A percentile compares a stretch with the other conserved stretches of the same genome.
These are phyloP conservation scores for Pollenia labialis DNA, from an alignment of 2,888 invertebrate species.

Conservation along the genomic window DNA sequence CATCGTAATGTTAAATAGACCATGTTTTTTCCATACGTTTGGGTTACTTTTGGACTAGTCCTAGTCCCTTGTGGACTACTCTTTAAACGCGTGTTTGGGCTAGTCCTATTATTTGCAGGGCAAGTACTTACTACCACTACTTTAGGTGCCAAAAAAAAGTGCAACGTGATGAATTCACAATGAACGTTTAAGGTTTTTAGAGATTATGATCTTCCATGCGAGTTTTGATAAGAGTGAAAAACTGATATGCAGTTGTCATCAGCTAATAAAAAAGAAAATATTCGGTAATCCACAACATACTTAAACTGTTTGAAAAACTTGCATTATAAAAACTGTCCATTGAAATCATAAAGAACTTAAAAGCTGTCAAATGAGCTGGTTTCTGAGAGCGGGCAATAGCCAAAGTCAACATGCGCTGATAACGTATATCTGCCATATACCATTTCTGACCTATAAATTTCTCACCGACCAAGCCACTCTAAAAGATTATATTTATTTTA, in stretches of 20 bases:
- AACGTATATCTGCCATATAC: slow-evolving; percentile 74
- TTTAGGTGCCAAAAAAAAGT: too few species aligned
- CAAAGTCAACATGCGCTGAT: slow-evolving; percentile 75
- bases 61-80: too few species aligned
- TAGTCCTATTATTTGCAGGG: too few species aligned
- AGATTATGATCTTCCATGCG: slow-evolving; percentile 70
- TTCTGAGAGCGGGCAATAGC: slow-evolving; percentile 75
- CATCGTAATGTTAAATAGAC: too few species aligned
- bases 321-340: slow-evolving; percentile 76
- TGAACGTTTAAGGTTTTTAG: neutral
- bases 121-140: too few species aligned
- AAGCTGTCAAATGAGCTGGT: slow-evolving; percentile 75
- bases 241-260: slow-evolving; percentile 75
- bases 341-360: slow-evolving; percentile 75
- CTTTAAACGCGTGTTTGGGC: too few species aligned
- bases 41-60: too few species aligned
- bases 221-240: slow-evolving; percentile 75
- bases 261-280: slow-evolving; percentile 67
- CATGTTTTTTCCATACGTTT: too few species aligned
- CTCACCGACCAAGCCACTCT: slow-evolving; percentile 74
- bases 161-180: too few species aligned
- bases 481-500: neutral
- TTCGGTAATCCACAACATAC: neutral
- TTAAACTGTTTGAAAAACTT: neutral
- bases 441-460: slow-evolving; percentile 75